Evolutionary conservation across 2,888 invertebrate genomes (phyloP).

Genomic region (Tetropium fuscum): DNA sequence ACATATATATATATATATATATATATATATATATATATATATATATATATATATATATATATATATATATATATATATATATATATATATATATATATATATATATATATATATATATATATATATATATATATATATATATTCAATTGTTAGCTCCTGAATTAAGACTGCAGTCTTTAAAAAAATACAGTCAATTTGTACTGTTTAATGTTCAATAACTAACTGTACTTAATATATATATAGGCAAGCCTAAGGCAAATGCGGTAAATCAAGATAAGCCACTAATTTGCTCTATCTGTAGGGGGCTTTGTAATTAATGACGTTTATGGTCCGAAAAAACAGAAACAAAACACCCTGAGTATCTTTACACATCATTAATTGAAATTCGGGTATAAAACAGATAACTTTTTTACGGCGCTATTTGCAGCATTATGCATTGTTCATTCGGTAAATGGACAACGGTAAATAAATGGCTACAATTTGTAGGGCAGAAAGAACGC

Average conservation of each 20-base stretch:
- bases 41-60: too few species aligned
- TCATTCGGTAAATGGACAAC: neutral
- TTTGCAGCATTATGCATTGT: constrained; percentile 1
- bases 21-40: too few species aligned
- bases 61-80: too few species aligned
- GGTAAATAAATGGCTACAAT: constrained; percentile 3
- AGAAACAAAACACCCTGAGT: constrained; percentile 5
- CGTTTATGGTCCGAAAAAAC: constrained; percentile 6
- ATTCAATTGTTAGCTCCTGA: too few species aligned
- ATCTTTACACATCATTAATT: constrained; percentile 16
- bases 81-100: too few species aligned
- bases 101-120: too few species aligned
- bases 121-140: too few species aligned
- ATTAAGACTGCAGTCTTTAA: too few species aligned
- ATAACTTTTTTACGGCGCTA: neutral
- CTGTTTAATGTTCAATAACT: too few species aligned
- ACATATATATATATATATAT: too few species aligned
- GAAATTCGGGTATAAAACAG: constrained; percentile 6
- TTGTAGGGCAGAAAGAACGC: neutral
- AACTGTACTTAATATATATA: too few species aligned
- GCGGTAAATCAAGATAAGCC: constrained; percentile 4
- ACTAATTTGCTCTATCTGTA: constrained; percentile 1
- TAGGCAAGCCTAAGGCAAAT: neutral
- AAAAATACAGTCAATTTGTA: too few species aligned
- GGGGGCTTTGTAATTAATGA: constrained; percentile 8